Evolutionary conservation across 2,113 vertebrate species (phyloP), one percentile per base, ranked within the genome.

Genomic region (Riparia riparia): DNA sequence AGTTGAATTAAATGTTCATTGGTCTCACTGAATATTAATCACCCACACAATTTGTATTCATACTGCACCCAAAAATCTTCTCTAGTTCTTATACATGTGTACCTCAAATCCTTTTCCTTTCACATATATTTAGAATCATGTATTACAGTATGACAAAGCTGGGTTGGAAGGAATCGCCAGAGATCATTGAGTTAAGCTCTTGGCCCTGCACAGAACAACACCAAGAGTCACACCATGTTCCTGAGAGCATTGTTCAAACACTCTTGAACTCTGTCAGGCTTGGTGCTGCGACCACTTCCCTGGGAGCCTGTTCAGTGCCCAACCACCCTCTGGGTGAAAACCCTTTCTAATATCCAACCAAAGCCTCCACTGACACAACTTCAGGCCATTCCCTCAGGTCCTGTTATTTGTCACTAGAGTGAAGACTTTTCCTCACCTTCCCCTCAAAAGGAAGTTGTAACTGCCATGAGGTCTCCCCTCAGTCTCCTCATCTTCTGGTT

Each of bases 1-100:
- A 82, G 45, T 68, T 76, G 57, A 90, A 95, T 90, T 82, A 72
- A 82, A 80, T 92, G 88, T 93, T 92, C 82, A 61, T 88, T 3
- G 0, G 34, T 25, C n/a, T 90, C 10, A 7, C 51, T 74, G 77
- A 94, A 71, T 95, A 82, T 87, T 96, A 86, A 93, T 95, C 60
- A 71, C 5, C 8, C 22, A 39, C 47, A 63, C 1, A 77, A 6
- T 66, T 91, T 84, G 12, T 78, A 65, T 79, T 82, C 81, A 57
- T 50, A 37, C 31, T 87, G 65, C 42, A 85, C 31, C 9, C 5
- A 92, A 72, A 92, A 92, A 78, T 54, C 24, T 77, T 88, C 53
- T 74, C 24, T 9, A 39, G 12, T 85, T 91, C 29, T 82, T 57
- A 34, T 13, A 51, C 15, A 32, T 10, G 17, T 26, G 8, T 42